Conservation (phyloP, 64 coral and sea anemone species). For the Anthopleura sola region DNA sequence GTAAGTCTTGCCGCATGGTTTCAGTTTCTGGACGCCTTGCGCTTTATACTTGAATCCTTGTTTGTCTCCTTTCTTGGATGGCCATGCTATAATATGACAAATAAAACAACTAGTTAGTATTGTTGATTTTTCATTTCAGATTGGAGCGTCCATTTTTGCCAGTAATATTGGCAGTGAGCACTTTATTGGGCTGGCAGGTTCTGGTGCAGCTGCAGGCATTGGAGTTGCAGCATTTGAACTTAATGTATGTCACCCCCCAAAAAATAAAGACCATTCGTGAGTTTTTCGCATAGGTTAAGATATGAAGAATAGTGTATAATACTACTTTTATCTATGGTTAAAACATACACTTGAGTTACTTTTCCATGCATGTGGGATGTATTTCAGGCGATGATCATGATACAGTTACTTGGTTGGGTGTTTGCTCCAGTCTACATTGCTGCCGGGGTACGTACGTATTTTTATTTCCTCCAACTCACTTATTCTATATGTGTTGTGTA, state of each 20-base stretch:
- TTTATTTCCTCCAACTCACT: neutral
- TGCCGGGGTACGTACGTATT: conserved; percentile 33
- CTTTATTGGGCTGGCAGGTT: conserved; percentile 53
- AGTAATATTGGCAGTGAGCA: conserved; percentile 83
- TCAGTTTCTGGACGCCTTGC: neutral
- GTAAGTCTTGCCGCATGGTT: no score
- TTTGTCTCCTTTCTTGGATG: no score
- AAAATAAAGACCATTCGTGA: neutral
- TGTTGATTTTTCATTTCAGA: neutral
- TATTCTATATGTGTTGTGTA: no score
- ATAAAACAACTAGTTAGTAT: no score
- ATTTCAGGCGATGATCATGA: conserved; percentile 41
- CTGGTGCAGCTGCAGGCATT: conserved; percentile 68
- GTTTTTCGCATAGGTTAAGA: no score
- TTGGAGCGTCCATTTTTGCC: conserved; percentile 73
- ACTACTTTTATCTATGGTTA: no score
- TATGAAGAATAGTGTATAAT: no score
- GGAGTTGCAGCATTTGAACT: conserved; percentile 81
- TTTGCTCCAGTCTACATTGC: conserved; percentile 65
- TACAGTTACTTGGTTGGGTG: conserved; percentile 59
- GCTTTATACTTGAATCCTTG: no score
- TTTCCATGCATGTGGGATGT: no score
- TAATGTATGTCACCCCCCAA: conserved; percentile 37
- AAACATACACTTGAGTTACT: no score
- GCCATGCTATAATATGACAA: no score